Conservation (phyloP, 2,888 invertebrate genomes). For the Tridacna gigas region DNA sequence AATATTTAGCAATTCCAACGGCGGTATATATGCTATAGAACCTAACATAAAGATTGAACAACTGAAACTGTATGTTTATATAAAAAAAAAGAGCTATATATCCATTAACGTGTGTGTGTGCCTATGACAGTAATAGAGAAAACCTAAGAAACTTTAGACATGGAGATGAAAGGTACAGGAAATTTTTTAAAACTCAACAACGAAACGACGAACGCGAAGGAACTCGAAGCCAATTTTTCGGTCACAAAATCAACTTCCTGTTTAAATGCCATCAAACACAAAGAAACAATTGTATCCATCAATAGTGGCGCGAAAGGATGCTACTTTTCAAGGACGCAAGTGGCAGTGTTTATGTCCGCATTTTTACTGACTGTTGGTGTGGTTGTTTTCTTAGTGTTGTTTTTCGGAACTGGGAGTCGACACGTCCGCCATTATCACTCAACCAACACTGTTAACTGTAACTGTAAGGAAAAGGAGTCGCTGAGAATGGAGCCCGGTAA, state of each 20-base stretch:
- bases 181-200: constrained; percentile 9
- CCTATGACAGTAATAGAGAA: too few relatives aligned
- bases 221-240: constrained; percentile 36
- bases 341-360: constrained; percentile 58
- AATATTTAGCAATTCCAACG: too few relatives aligned
- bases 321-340: constrained; percentile 68
- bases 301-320: constrained; percentile 61
- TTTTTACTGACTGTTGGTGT: constrained; percentile 63
- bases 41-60: too few relatives aligned
- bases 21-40: too few relatives aligned
- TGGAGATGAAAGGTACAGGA: background rate
- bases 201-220: constrained; percentile 37
- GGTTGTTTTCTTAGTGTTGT: constrained; percentile 66
- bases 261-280: constrained; percentile 38
- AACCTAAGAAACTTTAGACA: background rate
- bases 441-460: constrained; percentile 1
- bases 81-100: too few relatives aligned
- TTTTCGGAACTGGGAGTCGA: constrained; percentile 34
- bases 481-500: background rate
- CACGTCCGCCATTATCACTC: constrained; percentile 13
- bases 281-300: constrained; percentile 67
- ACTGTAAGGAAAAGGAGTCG: constrained; percentile 4
- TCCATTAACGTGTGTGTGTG: too few relatives aligned
- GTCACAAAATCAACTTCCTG: constrained; percentile 55
- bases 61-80: too few relatives aligned